Evolutionary conservation across 2,797 vertebrate genomes (phyloP).

Genomic region (Bradypus variegatus): DNA sequence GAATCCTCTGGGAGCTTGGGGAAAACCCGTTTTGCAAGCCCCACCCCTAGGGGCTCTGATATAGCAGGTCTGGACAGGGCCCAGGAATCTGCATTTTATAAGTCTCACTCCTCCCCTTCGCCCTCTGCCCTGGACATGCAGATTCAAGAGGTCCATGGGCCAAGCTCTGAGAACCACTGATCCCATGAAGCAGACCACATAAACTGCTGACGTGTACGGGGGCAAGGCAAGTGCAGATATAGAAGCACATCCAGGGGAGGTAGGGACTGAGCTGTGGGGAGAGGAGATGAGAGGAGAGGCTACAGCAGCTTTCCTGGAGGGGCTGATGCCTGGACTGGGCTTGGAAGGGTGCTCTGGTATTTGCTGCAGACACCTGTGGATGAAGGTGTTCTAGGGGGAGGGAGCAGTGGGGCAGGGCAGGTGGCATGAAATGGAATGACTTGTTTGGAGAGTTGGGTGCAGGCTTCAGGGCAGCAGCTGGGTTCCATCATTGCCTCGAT

Average conservation of each 20-base stretch:
- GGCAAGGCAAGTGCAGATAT: rapidly evolving
- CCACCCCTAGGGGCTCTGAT: background rate
- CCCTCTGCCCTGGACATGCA: background rate
- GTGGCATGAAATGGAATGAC: rapidly evolving
- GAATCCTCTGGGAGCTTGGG: background rate
- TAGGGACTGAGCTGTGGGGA: background rate
- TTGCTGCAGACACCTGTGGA: rapidly evolving
- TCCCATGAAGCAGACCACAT: background rate
- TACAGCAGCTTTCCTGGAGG: background rate
- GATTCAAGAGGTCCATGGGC: background rate
- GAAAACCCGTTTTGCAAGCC: background rate
- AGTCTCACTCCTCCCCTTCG: background rate
- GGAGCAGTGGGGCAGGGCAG: background rate
- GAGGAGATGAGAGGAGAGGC: background rate
- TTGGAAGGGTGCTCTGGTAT: background rate
- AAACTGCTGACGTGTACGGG: rapidly evolving
- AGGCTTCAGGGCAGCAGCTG: background rate
- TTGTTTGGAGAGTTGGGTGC: background rate
- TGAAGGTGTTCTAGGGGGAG: background rate
- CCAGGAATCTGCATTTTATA: background rate
- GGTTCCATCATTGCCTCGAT: rapidly evolving
- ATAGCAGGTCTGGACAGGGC: background rate
- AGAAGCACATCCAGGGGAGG: background rate
- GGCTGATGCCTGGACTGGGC: background rate
- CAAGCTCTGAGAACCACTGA: background rate